A percentile compares a stretch with the other conserved stretches of the same genome.
phyloP scores from a whole-genome alignment of 2,888 invertebrate species.

The Archips xylosteana region DNA sequence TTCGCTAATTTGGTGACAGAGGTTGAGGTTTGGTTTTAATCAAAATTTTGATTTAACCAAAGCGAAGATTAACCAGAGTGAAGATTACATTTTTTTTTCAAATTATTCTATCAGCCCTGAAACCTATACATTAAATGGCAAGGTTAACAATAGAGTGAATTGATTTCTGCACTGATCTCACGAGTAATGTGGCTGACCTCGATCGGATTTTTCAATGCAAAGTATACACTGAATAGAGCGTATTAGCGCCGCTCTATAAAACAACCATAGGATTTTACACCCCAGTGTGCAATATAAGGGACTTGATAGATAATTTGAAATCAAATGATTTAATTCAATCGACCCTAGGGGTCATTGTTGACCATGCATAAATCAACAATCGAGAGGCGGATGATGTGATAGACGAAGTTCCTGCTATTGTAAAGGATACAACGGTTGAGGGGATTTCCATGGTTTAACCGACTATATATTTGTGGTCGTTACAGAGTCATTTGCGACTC shows the following conservation, averaged over 20 bases:
- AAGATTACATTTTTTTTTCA: too few species aligned
- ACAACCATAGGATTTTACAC: not conserved
- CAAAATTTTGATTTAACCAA: too few species aligned
- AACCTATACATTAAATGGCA: conserved; percentile 32
- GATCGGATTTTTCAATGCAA: conserved; percentile 41
- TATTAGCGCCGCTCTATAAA: not conserved
- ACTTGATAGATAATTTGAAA: not conserved
- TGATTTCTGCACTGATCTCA: conserved; percentile 37
- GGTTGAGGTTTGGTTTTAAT: too few species aligned
- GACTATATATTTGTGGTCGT: conserved; percentile 5
- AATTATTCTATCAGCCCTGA: not conserved
- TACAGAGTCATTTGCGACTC: not conserved
- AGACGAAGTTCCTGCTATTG: conserved; percentile 38
- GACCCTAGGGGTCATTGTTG: too few species aligned
- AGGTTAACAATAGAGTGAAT: conserved; percentile 37
- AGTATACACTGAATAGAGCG: not conserved
- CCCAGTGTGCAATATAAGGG: not conserved
- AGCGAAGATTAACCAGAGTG: too few species aligned
- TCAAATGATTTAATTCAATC: not conserved
- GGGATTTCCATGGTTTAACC: conserved; percentile 21
- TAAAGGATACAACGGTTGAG: conserved; percentile 11
- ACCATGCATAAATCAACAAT: conserved; percentile 17
- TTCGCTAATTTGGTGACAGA: too few species aligned
- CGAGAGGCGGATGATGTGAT: conserved; percentile 29
- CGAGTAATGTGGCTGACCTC: conserved; percentile 36